Evolutionary conservation across 2,113 vertebrate genomes (phyloP).

Genomic region (Callipepla squamata): DNA sequence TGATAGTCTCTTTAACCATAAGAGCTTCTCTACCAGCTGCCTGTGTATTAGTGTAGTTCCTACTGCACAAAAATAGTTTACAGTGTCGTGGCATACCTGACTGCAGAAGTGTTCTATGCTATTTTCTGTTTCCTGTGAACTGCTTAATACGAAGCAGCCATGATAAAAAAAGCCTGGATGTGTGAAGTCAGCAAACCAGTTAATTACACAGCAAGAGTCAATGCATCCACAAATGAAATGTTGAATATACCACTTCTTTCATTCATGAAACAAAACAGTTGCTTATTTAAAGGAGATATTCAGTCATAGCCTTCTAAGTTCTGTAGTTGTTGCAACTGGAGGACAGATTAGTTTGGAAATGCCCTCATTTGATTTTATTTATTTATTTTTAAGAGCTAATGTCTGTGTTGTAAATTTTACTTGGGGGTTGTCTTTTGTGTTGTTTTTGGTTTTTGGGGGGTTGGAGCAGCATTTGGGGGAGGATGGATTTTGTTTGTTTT

Average conservation of each 20-base stretch:
- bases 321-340: not conserved
- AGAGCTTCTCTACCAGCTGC: slow-evolving; percentile 31
- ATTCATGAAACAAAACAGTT: not conserved
- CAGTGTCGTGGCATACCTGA: not conserved
- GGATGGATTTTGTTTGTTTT: not conserved
- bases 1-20: slow-evolving; percentile 36
- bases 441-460: not conserved
- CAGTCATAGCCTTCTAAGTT: not conserved
- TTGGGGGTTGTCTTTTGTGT: not conserved
- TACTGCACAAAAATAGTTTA: not conserved
- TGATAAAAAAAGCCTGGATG: slow-evolving; percentile 16
- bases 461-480: not conserved
- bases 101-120: not conserved
- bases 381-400: not conserved
- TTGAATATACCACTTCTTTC: not conserved
- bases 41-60: not conserved
- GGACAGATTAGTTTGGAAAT: not conserved
- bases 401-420: too few species aligned
- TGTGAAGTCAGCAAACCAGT: slow-evolving; percentile 27
- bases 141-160: slow-evolving; percentile 9
- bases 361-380: not conserved
- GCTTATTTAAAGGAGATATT: not conserved
- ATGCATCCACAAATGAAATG: slow-evolving; percentile 13
- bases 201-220: slow-evolving; percentile 34
- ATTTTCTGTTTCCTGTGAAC: not conserved